Conservation (phyloP, 1,140 invertebrate genomes). For the Saccostrea glomerata region DNA sequence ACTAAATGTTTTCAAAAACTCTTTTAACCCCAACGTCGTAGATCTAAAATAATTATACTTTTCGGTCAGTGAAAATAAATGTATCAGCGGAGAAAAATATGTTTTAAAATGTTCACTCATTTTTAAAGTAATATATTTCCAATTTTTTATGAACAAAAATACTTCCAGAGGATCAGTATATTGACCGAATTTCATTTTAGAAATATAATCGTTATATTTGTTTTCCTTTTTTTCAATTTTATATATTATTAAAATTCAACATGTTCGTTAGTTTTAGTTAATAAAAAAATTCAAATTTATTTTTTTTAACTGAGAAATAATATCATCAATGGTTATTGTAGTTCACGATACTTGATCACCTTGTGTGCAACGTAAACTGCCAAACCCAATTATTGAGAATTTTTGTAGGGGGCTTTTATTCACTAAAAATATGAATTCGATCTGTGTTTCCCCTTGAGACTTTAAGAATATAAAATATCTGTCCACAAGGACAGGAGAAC, state of each 20-base stretch:
- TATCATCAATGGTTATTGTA: neutral
- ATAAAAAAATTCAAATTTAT: neutral
- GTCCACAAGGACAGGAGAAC: neutral
- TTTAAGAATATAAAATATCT: slow-evolving; percentile 7
- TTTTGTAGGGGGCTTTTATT: neutral
- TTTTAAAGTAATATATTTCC: too few relatives aligned
- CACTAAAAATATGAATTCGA: neutral
- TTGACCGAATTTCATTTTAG: too few relatives aligned
- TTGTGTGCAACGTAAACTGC: neutral
- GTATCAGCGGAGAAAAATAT: neutral
- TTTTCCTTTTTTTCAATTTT: too few relatives aligned
- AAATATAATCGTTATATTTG: too few relatives aligned
- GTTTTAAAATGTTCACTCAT: neutral
- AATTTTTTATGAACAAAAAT: neutral
- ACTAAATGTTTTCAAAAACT: slow-evolving; percentile 25
- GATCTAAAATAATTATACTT: neutral
- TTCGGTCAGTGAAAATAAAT: neutral
- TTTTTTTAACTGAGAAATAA: neutral
- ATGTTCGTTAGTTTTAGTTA: neutral
- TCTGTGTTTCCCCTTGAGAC: neutral
- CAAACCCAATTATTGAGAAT: slow-evolving; percentile 4
- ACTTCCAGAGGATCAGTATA: too few relatives aligned
- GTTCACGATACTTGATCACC: neutral
- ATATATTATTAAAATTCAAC: neutral
- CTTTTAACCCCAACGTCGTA: slow-evolving; percentile 6